Evolutionary conservation across 2,797 vertebrate species (phyloP), one percentile per base, ranked within the genome.

Genomic region (Cossypha heuglini): DNA sequence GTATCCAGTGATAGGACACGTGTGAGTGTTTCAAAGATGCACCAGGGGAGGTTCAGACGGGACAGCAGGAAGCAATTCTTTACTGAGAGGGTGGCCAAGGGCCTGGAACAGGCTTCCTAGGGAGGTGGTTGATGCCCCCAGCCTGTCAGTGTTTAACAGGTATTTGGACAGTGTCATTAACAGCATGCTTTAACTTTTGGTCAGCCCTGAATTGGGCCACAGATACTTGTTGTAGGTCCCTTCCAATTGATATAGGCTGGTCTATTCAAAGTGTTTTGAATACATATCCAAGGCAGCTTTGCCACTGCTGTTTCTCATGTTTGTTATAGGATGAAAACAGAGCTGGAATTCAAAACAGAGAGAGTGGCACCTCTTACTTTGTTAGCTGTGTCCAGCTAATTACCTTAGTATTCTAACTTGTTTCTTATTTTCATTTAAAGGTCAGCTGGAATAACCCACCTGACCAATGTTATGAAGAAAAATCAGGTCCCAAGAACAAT

Each of bases 381-480:
- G 38, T 14, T 68, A n/a, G 28, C 17, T 52, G 5, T 72, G 46
- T 24, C 29, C 24, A 68, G 6, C 9, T 62, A n/a, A 45, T 81
- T 66, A 58, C 21, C n/a, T 64, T 71, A 52, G 9, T 31, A 20
- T 49, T 64, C 61, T 71, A 67, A 85, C 15, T 38, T 38, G 13
- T 17, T 22, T 88, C 82, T 69, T 20, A 9, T 52, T 74, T 93
- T 43, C 11, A 48, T 85, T 94, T 90, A 57, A 75, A 97, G 91
- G 76, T 59, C 78, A 91, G 38, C 26, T 45, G 69, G 66, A 74
- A 95, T 64, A 88, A 80, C 9, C 16, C 46, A 52, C n/a, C 11
- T 63, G 68, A 92, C n/a, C 55, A 93, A 40, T 48, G n/a, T 37
- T 17, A 18, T 9, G 45, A 95, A 48, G 85, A 80, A 90, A 97